A percentile compares a stretch with the other conserved stretches of the same genome.
phyloP scores from a whole-genome alignment of 2,888 invertebrate genomes.

The Papilio demoleus region DNA sequence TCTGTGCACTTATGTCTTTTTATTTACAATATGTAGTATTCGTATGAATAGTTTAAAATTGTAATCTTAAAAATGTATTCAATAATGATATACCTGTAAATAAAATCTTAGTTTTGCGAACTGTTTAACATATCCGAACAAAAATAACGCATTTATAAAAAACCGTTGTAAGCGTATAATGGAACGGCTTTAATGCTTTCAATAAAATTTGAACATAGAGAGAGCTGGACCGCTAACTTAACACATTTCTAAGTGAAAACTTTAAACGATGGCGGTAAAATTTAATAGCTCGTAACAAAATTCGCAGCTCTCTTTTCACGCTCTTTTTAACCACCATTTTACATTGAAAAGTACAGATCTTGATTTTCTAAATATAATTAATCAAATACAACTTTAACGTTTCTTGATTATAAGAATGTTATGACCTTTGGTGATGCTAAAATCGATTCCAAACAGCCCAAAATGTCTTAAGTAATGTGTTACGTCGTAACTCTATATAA shows the following conservation, averaged over 20 bases:
- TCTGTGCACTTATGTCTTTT: too few relatives aligned
- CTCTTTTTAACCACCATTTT: constrained; percentile 54
- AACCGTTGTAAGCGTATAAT: constrained; percentile 4
- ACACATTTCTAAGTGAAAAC: constrained; percentile 61
- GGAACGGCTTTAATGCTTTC: constrained; percentile 12
- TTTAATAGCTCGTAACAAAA: constrained; percentile 40
- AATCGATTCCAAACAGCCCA: too few relatives aligned
- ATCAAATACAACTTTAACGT: not conserved
- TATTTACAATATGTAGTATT: too few relatives aligned
- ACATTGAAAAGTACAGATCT: not conserved
- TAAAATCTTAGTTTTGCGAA: not conserved
- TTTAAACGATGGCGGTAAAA: constrained; percentile 44
- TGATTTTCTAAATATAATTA: not conserved
- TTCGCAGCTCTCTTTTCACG: constrained; percentile 58
- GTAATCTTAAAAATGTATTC: not conserved
- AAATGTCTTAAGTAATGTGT: too few relatives aligned
- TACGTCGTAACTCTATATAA: too few relatives aligned
- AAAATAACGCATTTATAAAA: constrained; percentile 14
- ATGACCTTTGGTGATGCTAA: too few relatives aligned
- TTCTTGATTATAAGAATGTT: not conserved
- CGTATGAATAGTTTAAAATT: too few relatives aligned
- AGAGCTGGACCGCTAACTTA: constrained; percentile 23
- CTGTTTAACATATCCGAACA: constrained; percentile 10
- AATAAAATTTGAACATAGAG: constrained; percentile 36
- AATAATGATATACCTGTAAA: not conserved